phyloP scores from a whole-genome alignment of 2,888 invertebrate species.

The Lymantria dispar region DNA sequence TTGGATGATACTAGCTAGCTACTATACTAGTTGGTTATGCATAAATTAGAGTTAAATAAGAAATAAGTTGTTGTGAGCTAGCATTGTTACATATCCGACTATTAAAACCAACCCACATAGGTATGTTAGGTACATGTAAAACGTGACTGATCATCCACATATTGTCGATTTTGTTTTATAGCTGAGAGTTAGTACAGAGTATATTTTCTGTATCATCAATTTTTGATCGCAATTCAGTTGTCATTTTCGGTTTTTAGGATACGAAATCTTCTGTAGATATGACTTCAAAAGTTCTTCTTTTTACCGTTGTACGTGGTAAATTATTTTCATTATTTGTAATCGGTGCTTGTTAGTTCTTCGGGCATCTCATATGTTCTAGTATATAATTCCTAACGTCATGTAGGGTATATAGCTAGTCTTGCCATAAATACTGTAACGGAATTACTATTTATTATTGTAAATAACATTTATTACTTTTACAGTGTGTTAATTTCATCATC shows the following conservation, averaged over 20 bases:
- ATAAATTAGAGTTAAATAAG: constrained; percentile 2
- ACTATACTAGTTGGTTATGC: background rate
- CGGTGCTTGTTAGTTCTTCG: background rate
- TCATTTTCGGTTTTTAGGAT: constrained; percentile 8
- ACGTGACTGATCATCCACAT: constrained; percentile 6
- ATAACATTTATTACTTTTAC: background rate
- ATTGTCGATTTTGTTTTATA: background rate
- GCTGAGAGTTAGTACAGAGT: background rate
- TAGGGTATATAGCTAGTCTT: background rate
- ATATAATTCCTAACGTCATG: constrained; percentile 1
- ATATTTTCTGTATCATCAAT: background rate
- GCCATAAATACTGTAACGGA: background rate
- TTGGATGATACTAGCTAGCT: background rate
- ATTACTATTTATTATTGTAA: background rate
- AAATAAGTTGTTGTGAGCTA: background rate
- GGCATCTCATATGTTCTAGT: background rate
- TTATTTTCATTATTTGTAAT: background rate
- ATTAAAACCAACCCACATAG: constrained; percentile 1
- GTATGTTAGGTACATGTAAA: background rate
- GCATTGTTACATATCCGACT: background rate
- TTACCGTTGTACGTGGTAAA: background rate
- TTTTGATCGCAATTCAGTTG: background rate
- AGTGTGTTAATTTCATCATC: too few species aligned
- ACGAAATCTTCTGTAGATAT: constrained; percentile 3
- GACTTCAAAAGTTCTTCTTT: constrained; percentile 10